Evolutionary conservation across 2,797 vertebrate genomes (phyloP), one percentile per base, ranked within the genome.

Genomic region (Peromyscus attwateri): DNA sequence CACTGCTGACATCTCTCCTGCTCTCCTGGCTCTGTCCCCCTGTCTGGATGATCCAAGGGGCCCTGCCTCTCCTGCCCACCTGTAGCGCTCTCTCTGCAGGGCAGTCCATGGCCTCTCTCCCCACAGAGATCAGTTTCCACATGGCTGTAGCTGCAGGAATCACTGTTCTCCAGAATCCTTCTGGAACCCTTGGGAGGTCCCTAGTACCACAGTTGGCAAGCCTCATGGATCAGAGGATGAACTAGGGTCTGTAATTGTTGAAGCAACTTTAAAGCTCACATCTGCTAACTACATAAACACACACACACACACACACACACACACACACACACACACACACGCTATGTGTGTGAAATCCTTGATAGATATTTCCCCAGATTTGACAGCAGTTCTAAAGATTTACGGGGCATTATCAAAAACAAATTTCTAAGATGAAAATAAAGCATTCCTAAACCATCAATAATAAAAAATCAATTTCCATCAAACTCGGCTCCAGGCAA

Each of bases 391-490:
- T 60, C 76, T 92, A 37, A 95, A 94, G 85, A 94, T 95, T 52
- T 77, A 92, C 1, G 5, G 66, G 77, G 66, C 25, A n/a, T 82
- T 83, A 92, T 83, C 60, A 91, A 85, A 91, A 85, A 96, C 64
- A 77, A 94, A 91, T 92, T 91, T 80, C 21, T 1, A 87, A 43
- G 76, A 90, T 68, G 88, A 88, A 97, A 96, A 92, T 85, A 95
- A 97, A 97, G 68, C 27, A 10, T 94, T 85, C 23, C 91, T 92
- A 81, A 95, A 77, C 81, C 85, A 94, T 91, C 91, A 91, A 93
- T 92, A 90, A 95, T 52, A 92, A 76, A 95, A 96, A 71, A 94
- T 84, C 79, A 87, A 90, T 91, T 94, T 88, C 96, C 31, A 94
- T 96, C 92, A 81, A 92, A 90, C 29, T 29, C 55, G 40, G 37